Evolutionary conservation across 1,140 invertebrate species (phyloP).

Genomic region (Sycophaga agraensis): DNA sequence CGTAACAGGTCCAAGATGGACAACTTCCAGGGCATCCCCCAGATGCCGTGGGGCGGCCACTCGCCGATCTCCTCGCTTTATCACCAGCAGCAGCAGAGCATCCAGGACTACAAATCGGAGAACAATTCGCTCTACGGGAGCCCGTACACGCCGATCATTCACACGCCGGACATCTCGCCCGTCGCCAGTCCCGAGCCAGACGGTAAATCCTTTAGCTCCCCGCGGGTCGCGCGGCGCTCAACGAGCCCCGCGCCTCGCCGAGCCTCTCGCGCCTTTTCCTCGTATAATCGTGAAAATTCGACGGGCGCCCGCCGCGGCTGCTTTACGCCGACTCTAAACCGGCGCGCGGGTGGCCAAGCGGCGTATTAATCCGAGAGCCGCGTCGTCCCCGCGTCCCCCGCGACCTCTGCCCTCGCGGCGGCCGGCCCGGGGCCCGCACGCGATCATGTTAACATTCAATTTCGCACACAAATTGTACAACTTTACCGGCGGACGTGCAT

Average conservation of each 20-base stretch:
- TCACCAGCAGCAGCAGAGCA: slow-evolving; percentile 52
- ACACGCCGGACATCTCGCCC: slow-evolving; percentile 55
- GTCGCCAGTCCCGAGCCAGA: slow-evolving; percentile 57
- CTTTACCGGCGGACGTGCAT: too few relatives aligned
- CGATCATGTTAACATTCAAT: too few relatives aligned
- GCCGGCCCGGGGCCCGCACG: too few relatives aligned
- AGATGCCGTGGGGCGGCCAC: slow-evolving; percentile 54
- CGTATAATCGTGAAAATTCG: too few relatives aligned
- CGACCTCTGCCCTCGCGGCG: too few relatives aligned
- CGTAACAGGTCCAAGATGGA: slow-evolving; percentile 54
- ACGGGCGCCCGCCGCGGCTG: too few relatives aligned
- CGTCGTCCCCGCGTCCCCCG: too few relatives aligned
- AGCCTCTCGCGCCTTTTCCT: background rate
- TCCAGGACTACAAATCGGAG: slow-evolving; percentile 57
- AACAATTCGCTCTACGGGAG: slow-evolving; percentile 57
- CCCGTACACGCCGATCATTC: slow-evolving; percentile 56
- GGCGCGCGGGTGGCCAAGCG: too few relatives aligned
- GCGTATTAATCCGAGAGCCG: too few relatives aligned
- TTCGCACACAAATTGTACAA: too few relatives aligned
- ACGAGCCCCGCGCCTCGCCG: background rate
- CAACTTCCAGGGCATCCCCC: slow-evolving; percentile 53
- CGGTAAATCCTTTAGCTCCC: slow-evolving; percentile 39
- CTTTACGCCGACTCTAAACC: too few relatives aligned
- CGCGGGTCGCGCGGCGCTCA: too few relatives aligned
- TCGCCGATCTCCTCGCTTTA: slow-evolving; percentile 56